Conservation (phyloP, 2,113 vertebrate genomes). For the Catharus fuscescens region DNA sequence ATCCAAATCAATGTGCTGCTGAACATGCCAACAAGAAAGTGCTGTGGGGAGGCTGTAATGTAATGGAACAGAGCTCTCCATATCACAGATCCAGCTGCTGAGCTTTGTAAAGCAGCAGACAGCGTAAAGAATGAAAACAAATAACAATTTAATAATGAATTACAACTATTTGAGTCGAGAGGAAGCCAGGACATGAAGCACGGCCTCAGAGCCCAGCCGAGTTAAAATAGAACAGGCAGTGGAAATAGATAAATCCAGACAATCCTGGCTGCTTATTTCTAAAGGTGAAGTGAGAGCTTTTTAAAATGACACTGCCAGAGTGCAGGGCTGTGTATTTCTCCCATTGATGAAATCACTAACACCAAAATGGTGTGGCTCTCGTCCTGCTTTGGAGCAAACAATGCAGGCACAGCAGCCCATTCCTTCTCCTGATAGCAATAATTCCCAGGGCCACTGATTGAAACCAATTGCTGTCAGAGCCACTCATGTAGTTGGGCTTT, state of each 20-base stretch:
- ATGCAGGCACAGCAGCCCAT: not conserved
- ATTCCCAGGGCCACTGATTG: constrained; percentile 13
- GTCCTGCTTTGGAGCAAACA: constrained; percentile 33
- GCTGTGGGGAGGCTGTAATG: not conserved
- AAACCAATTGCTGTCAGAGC: not conserved
- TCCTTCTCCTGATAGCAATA: constrained; percentile 19
- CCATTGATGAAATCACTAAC: constrained; percentile 34
- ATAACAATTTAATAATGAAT: constrained; percentile 61
- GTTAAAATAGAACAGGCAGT: not conserved
- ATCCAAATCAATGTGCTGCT: not conserved
- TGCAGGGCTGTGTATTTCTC: constrained; percentile 10
- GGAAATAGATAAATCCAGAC: constrained; percentile 44
- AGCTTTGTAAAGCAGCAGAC: constrained; percentile 33
- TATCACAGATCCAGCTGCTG: constrained; percentile 6
- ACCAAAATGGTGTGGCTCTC: constrained; percentile 1
- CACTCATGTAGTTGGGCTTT: not conserved
- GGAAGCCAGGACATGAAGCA: constrained; percentile 8
- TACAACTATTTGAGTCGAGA: not conserved
- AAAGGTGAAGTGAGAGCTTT: constrained; percentile 41
- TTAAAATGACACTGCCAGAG: not conserved
- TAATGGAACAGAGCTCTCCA: not conserved
- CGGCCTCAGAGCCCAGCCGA: not conserved
- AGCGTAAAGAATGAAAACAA: constrained; percentile 30
- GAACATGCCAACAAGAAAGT: constrained; percentile 20
- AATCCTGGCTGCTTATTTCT: constrained; percentile 21